phyloP scores from a whole-genome alignment of 2,113 vertebrate genomes.

The Craseonycteris thonglongyai region DNA sequence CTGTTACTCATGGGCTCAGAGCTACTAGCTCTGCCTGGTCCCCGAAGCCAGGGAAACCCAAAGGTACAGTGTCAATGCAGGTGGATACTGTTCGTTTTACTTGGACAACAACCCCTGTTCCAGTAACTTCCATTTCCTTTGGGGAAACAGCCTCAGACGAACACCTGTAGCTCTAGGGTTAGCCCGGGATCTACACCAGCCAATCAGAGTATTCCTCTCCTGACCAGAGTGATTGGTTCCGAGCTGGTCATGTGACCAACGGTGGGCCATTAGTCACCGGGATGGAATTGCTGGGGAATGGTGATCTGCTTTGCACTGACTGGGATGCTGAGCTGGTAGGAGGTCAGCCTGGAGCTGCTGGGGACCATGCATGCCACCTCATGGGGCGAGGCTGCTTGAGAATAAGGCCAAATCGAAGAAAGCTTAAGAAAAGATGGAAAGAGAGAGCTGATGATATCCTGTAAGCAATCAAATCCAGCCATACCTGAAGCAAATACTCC shows the following conservation, averaged over 20 bases:
- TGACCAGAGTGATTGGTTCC: not conserved
- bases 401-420: not conserved
- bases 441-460: not conserved
- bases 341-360: not conserved
- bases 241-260: not conserved
- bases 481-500: not conserved
- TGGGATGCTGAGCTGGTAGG: not conserved
- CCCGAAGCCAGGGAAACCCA: not conserved
- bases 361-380: not conserved
- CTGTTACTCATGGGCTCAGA: not conserved
- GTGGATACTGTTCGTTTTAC: not conserved
- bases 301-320: not conserved
- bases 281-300: not conserved
- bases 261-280: not conserved
- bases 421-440: not conserved
- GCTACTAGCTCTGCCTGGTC: not conserved
- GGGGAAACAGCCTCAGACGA: not conserved
- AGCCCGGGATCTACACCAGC: not conserved
- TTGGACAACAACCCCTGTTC: not conserved
- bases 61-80: not conserved
- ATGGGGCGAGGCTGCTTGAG: too few species aligned
- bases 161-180: not conserved
- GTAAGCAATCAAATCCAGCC: not conserved
- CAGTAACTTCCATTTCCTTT: not conserved
- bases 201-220: not conserved